These are phyloP conservation scores for Clunio marinus DNA, from an alignment of 2,888 invertebrate species.

Conservation along the genomic window DNA sequence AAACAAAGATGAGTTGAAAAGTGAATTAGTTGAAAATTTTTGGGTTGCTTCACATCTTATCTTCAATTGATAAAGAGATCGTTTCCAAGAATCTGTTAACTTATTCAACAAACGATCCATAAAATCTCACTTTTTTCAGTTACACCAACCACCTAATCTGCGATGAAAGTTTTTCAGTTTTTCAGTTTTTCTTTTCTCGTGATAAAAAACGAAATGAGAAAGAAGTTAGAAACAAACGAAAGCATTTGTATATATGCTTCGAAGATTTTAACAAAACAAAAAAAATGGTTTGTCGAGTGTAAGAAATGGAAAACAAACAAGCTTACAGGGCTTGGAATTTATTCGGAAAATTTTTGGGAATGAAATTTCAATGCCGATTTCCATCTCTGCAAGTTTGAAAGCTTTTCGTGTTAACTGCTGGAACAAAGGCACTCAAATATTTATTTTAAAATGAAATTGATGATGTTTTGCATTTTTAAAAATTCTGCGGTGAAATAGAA, in stretches of 20 bases:
- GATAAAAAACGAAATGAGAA: not conserved
- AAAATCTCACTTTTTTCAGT: not conserved
- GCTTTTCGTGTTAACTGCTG: too few relatives aligned
- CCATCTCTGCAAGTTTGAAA: too few relatives aligned
- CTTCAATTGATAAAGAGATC: not conserved
- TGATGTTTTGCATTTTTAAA: conserved; percentile 1
- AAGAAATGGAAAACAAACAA: not conserved
- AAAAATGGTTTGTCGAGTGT: not conserved
- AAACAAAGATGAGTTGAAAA: not conserved
- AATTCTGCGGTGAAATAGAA: not conserved
- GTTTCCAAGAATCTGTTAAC: too few relatives aligned
- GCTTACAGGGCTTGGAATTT: too few relatives aligned
- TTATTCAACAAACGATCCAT: too few relatives aligned
- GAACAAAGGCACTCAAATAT: not conserved
- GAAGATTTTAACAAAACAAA: not conserved
- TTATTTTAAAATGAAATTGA: conserved; percentile 6
- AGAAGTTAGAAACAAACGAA: not conserved
- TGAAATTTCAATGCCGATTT: too few relatives aligned
- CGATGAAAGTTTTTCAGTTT: conserved; percentile 1
- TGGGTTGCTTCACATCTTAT: not conserved
- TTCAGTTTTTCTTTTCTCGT: too few relatives aligned
- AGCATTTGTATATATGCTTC: not conserved
- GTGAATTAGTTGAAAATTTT: not conserved
- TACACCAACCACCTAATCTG: not conserved
- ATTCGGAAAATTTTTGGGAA: conserved; percentile 2